These are phyloP conservation scores for Aptenodytes patagonicus DNA, from an alignment of 2,113 vertebrate species.

Conservation along the genomic window DNA sequence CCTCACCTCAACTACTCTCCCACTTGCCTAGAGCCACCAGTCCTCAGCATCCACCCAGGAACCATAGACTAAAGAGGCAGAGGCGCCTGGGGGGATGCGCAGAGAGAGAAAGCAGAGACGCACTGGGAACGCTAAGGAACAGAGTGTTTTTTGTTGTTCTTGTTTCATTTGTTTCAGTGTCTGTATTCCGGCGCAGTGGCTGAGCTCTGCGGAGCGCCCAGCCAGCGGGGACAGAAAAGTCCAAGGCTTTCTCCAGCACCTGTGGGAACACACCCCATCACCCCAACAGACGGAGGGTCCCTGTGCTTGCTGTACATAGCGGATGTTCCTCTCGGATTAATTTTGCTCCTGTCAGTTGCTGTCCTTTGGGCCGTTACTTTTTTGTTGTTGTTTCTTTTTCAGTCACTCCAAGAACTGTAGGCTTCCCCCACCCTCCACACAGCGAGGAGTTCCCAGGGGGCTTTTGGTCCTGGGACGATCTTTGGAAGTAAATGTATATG, in stretches of 20 bases:
- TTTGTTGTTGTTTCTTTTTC: neutral
- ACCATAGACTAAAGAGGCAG: slow-evolving; percentile 87
- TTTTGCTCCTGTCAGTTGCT: slow-evolving; percentile 6
- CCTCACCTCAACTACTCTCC: slow-evolving; percentile 98
- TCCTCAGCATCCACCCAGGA: slow-evolving; percentile 95
- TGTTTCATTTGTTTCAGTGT: slow-evolving; percentile 34
- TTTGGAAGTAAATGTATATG: neutral
- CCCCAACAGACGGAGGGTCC: neutral
- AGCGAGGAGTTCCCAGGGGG: slow-evolving; percentile 3
- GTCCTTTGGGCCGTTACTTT: slow-evolving; percentile 11
- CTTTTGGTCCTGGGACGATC: neutral
- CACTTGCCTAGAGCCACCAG: slow-evolving; percentile 94
- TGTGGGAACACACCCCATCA: neutral
- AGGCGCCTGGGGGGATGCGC: neutral
- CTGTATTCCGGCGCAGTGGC: neutral
- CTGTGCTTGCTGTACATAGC: slow-evolving; percentile 41
- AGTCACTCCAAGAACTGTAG: slow-evolving; percentile 1
- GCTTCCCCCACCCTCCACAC: slow-evolving; percentile 16
- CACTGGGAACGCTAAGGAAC: neutral
- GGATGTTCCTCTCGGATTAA: neutral
- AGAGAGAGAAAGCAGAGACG: neutral
- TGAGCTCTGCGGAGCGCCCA: neutral
- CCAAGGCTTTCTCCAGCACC: neutral
- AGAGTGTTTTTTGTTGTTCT: slow-evolving; percentile 23
- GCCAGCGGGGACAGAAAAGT: neutral